These are phyloP conservation scores for Hymenopus coronatus DNA, from an alignment of 2,888 invertebrate genomes.

Conservation along the genomic window DNA sequence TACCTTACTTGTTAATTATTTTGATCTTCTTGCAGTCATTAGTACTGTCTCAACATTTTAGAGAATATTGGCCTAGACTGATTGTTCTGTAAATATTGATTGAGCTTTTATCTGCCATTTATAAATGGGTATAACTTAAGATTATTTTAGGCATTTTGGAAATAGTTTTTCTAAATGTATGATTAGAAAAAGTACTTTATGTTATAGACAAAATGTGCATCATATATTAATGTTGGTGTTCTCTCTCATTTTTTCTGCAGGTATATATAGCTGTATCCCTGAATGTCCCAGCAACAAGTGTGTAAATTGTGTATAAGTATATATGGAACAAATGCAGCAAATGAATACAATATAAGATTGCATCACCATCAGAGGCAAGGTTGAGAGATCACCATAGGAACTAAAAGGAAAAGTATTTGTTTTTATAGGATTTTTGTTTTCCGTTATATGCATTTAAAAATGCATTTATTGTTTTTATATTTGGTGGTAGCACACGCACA, in stretches of 20 bases:
- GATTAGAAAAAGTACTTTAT: no score
- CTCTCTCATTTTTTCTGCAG: not conserved
- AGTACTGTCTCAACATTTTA: no score
- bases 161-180: no score
- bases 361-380: not conserved
- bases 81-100: no score
- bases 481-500: constrained; percentile 14
- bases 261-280: not conserved
- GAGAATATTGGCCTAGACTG: no score
- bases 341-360: not conserved
- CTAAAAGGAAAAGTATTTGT: not conserved
- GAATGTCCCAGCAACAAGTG: not conserved
- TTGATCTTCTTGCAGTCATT: no score
- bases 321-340: not conserved
- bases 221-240: no score
- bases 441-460: constrained; percentile 17
- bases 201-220: no score
- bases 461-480: constrained; percentile 10
- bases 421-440: not conserved
- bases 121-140: no score
- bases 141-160: no score
- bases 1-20: no score
- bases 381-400: not conserved
- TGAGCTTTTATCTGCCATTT: no score
- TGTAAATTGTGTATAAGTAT: not conserved